phyloP scores from a whole-genome alignment of 2,888 invertebrate genomes.

The Conomelus anceps region DNA sequence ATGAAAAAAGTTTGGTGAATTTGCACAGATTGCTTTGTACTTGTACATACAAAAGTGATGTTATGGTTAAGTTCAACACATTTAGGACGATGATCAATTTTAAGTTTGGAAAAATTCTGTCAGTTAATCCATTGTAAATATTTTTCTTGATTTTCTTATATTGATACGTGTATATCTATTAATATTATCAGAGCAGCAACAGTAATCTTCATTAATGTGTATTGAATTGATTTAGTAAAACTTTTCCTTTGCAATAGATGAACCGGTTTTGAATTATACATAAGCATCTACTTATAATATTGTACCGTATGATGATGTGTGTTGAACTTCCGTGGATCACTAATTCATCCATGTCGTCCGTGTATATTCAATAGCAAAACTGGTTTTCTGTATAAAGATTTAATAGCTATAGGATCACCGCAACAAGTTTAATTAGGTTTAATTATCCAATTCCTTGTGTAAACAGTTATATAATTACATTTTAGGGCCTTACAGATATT shows the following conservation, averaged over 20 bases:
- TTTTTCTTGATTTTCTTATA: background rate
- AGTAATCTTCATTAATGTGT: background rate
- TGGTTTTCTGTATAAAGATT: constrained; percentile 30
- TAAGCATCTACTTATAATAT: background rate
- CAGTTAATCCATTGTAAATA: background rate
- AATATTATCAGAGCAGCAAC: background rate
- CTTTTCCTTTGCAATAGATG: background rate
- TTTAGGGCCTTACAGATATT: constrained; percentile 26
- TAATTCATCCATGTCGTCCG: constrained; percentile 8
- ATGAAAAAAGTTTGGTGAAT: constrained; percentile 4
- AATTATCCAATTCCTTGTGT: constrained; percentile 9
- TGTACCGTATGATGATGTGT: background rate
- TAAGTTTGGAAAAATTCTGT: background rate
- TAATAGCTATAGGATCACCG: constrained; percentile 15
- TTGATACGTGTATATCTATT: background rate
- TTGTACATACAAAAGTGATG: constrained; percentile 10
- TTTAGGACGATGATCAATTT: background rate
- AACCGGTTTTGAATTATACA: background rate
- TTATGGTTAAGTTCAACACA: constrained; percentile 6
- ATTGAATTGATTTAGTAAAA: background rate
- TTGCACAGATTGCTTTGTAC: constrained; percentile 4
- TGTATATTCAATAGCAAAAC: constrained; percentile 29
- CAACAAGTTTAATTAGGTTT: constrained; percentile 8
- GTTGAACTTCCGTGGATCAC: constrained; percentile 3
- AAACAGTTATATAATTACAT: constrained; percentile 10